A percentile compares a stretch with the other conserved stretches of the same genome.
These are phyloP conservation scores for Mionectes olivaceus DNA, from an alignment of 2,797 vertebrate genomes.

Conservation along the genomic window DNA sequence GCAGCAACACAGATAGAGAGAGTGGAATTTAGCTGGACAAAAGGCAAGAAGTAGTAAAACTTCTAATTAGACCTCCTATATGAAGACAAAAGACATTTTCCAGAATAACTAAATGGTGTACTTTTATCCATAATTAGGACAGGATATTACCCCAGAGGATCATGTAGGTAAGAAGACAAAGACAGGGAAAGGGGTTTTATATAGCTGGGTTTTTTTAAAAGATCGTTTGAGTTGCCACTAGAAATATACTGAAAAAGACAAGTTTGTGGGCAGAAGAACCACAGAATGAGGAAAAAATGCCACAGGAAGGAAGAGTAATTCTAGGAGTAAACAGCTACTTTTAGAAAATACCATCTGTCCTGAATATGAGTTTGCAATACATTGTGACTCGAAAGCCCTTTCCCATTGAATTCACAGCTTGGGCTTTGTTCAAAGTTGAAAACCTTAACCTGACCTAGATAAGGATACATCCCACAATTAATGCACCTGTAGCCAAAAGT, in stretches of 20 bases:
- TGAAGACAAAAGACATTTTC: background rate
- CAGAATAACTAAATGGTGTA: background rate
- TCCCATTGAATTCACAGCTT: background rate
- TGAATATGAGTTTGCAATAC: constrained; percentile 5
- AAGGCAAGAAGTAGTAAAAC: background rate
- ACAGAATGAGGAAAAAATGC: constrained; percentile 46
- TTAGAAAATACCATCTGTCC: constrained; percentile 65
- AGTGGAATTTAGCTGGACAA: constrained; percentile 5
- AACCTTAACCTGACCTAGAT: background rate
- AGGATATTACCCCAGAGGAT: background rate
- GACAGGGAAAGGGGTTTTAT: background rate
- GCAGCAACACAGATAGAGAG: background rate
- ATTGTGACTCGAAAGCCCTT: constrained; percentile 21
- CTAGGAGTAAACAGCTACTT: constrained; percentile 67
- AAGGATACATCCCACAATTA: background rate
- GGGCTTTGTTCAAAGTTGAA: background rate
- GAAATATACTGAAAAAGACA: constrained; percentile 56
- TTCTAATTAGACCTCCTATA: background rate
- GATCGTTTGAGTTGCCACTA: background rate
- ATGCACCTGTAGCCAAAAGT: background rate
- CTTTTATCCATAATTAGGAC: background rate
- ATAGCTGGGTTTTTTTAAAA: background rate
- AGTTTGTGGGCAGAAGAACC: constrained; percentile 48
- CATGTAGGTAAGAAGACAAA: background rate
- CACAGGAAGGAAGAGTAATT: constrained; percentile 70